phyloP scores from a whole-genome alignment of 1,140 invertebrate genomes.

The Drosophila takahashii region DNA sequence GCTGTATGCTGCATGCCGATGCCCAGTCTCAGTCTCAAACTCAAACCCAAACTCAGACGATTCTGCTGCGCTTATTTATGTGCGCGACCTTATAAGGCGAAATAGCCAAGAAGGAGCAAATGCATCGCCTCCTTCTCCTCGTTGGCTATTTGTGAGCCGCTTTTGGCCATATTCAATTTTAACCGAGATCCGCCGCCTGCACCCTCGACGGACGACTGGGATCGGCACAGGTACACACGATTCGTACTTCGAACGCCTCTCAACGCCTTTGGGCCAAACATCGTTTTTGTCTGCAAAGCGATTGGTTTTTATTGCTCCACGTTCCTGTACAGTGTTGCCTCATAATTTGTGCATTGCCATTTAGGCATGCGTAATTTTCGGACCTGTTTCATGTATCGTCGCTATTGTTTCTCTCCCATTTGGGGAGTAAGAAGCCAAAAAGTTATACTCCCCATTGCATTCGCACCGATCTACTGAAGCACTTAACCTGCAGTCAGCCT shows the following conservation, averaged over 20 bases:
- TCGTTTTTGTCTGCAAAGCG: conserved; percentile 67
- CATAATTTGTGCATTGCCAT: conserved; percentile 64
- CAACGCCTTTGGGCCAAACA: conserved; percentile 44
- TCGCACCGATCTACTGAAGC: conserved; percentile 1
- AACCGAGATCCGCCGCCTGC: conserved; percentile 2
- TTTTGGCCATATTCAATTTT: conserved; percentile 76
- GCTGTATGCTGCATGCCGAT: conserved; percentile 17
- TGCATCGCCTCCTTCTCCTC: conserved; percentile 24
- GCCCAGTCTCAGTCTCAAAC: conserved; percentile 3
- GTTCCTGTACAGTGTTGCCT: conserved; percentile 39
- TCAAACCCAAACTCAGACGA: conserved; percentile 13
- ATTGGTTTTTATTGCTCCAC: conserved; percentile 70
- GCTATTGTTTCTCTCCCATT: not conserved
- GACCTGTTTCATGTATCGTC: conserved; percentile 43
- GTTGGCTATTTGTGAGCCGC: conserved; percentile 46
- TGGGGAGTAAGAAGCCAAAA: not conserved
- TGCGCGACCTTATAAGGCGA: conserved; percentile 77
- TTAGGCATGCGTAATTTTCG: conserved; percentile 73
- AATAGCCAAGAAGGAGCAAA: conserved; percentile 65
- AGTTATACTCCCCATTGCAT: conserved; percentile 2
- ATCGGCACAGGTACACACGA: conserved; percentile 43
- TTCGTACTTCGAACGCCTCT: conserved; percentile 17
- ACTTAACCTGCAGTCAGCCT: conserved; percentile 45
- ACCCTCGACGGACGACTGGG: not conserved
- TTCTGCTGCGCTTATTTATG: conserved; percentile 75